A percentile compares a stretch with the other conserved stretches of the same genome.
Evolutionary conservation across 2,113 vertebrate species (phyloP).

Genomic region (Progne subis): DNA sequence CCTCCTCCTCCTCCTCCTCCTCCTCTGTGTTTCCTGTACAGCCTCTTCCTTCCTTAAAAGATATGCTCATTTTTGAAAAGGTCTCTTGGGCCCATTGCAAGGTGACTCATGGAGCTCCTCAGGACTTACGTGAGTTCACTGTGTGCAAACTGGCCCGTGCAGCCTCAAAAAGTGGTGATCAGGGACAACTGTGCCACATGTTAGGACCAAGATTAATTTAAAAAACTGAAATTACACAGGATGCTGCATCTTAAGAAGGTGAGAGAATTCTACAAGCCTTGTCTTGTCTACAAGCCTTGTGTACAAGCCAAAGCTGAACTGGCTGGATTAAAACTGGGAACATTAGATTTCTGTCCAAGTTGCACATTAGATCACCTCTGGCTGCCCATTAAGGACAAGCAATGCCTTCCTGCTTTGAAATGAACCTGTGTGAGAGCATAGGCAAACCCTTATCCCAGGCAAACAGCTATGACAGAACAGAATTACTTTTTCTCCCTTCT

Average conservation of each 20-base stretch:
- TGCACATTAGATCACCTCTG: not conserved
- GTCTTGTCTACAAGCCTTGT: too few relatives aligned
- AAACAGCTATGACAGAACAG: not conserved
- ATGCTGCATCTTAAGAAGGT: not conserved
- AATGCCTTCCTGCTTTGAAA: not conserved
- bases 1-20: too few relatives aligned
- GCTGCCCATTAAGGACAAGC: not conserved
- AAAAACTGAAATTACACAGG: not conserved
- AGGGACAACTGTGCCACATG: not conserved
- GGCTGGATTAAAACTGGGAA: not conserved
- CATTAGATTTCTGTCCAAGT: not conserved
- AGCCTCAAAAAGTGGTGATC: not conserved
- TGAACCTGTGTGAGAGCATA: not conserved
- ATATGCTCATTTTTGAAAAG: not conserved
- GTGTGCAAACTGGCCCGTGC: not conserved
- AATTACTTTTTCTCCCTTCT: not conserved
- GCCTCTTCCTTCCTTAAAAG: not conserved
- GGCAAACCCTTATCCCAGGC: not conserved
- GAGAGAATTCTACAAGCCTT: not conserved
- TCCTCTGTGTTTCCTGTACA: not conserved
- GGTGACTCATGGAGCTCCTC: not conserved
- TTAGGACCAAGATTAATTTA: not conserved
- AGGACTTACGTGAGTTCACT: not conserved
- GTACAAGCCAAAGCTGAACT: not conserved
- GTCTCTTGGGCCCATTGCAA: not conserved